Evolutionary conservation across 2,797 vertebrate genomes (phyloP).

Genomic region (Amblyopsis hoosieri): DNA sequence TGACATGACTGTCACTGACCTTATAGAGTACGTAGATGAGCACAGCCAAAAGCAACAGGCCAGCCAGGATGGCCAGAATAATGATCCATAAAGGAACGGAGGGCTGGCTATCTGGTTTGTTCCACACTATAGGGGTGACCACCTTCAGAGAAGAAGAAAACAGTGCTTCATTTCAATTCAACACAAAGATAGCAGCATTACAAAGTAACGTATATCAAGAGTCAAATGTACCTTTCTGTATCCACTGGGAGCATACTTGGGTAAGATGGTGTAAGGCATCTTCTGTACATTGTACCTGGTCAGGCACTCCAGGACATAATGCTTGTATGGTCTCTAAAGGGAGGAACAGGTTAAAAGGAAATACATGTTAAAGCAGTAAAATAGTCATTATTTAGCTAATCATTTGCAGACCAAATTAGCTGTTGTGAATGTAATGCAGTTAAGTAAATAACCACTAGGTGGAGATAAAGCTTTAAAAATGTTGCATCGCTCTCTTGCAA

Average conservation of each 20-base stretch:
- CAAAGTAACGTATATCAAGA: too few species aligned
- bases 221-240: conserved; percentile 78
- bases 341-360: neutral
- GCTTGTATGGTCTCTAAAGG: conserved; percentile 80
- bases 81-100: conserved; percentile 92
- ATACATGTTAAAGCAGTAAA: neutral
- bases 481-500: conserved; percentile 2
- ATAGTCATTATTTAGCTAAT: neutral
- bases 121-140: conserved; percentile 85
- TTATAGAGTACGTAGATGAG: conserved; percentile 94
- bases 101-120: conserved; percentile 84
- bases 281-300: conserved; percentile 81
- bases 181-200: neutral
- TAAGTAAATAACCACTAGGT: conserved; percentile 43
- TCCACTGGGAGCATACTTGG: conserved; percentile 75
- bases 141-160: conserved; percentile 65
- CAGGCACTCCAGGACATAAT: conserved; percentile 83
- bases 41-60: conserved; percentile 87
- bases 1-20: conserved; percentile 68
- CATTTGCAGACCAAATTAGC: neutral
- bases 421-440: neutral
- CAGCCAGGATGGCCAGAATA: conserved; percentile 89
- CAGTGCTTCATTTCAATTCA: conserved; percentile 7
- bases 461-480: conserved; percentile 46
- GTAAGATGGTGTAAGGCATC: conserved; percentile 87